These are phyloP conservation scores for Cecidostiba fungosa DNA, from an alignment of 2,888 invertebrate species.

Conservation along the genomic window DNA sequence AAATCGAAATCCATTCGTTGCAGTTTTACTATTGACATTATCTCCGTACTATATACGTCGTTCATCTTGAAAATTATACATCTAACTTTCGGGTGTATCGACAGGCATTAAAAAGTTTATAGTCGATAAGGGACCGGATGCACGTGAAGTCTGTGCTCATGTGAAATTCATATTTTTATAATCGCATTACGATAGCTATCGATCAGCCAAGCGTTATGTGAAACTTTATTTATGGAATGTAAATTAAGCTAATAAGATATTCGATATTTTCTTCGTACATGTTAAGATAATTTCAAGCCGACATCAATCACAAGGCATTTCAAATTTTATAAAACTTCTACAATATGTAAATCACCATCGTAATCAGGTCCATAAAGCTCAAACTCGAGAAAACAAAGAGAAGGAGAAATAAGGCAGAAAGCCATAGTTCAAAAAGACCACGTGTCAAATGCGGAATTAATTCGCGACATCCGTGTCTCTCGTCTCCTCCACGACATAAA, in stretches of 20 bases:
- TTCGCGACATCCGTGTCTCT: constrained; percentile 38
- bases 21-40: constrained; percentile 15
- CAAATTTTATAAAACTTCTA: not conserved
- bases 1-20: not conserved
- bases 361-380: not conserved
- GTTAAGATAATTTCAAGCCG: not conserved
- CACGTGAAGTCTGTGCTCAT: not conserved
- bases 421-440: not conserved
- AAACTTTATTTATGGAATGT: not conserved
- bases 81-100: not conserved
- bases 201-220: not conserved
- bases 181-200: constrained; percentile 4
- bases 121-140: not conserved
- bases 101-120: not conserved
- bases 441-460: constrained; percentile 58
- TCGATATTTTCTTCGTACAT: not conserved
- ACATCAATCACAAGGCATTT: not conserved
- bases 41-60: not conserved
- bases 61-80: not conserved
- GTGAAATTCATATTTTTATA: constrained; percentile 4
- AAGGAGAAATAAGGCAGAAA: not conserved
- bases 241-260: not conserved
- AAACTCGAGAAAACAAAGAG: not conserved
- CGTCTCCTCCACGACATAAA: not conserved
- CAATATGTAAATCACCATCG: not conserved